These are phyloP conservation scores for Sebastes minor DNA, from an alignment of 2,797 vertebrate species.

Conservation along the genomic window DNA sequence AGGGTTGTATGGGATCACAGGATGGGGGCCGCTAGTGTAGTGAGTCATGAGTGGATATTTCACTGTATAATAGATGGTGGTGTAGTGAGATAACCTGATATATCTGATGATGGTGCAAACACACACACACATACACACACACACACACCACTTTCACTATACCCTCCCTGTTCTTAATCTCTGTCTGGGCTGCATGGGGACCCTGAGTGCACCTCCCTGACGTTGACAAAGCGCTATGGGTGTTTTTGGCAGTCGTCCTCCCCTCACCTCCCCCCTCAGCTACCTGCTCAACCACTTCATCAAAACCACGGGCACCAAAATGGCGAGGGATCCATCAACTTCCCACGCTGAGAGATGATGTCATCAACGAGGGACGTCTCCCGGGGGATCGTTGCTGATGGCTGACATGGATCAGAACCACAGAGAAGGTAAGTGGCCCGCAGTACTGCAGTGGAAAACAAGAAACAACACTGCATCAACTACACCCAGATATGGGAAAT, in stretches of 20 bases:
- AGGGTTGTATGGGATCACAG: conserved; percentile 39
- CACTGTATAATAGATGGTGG: conserved; percentile 59
- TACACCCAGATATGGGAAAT: neutral
- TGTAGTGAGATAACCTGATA: conserved; percentile 70
- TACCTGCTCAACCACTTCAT: conserved; percentile 77
- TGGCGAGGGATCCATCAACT: conserved; percentile 76
- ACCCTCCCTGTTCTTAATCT: conserved; percentile 70
- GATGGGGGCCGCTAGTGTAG: conserved; percentile 17
- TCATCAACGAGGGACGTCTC: conserved; percentile 74
- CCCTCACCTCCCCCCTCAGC: conserved; percentile 48
- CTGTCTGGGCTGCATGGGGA: conserved; percentile 71
- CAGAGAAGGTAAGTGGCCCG: conserved; percentile 9
- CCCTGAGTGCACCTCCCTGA: conserved; percentile 71
- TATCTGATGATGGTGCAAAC: conserved; percentile 61
- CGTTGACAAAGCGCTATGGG: conserved; percentile 77
- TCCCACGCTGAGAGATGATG: conserved; percentile 76
- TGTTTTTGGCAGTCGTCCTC: conserved; percentile 72
- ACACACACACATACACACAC: conserved; percentile 9
- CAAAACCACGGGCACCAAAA: conserved; percentile 71
- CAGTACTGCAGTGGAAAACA: conserved; percentile 24
- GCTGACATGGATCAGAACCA: conserved; percentile 62
- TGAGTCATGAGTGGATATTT: conserved; percentile 64
- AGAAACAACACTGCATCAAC: conserved; percentile 3
- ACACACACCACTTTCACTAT: conserved; percentile 36
- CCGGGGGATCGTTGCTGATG: conserved; percentile 55